These are phyloP conservation scores for Leptinotarsa peninsularis DNA, from an alignment of 2,888 invertebrate species.

Conservation along the genomic window DNA sequence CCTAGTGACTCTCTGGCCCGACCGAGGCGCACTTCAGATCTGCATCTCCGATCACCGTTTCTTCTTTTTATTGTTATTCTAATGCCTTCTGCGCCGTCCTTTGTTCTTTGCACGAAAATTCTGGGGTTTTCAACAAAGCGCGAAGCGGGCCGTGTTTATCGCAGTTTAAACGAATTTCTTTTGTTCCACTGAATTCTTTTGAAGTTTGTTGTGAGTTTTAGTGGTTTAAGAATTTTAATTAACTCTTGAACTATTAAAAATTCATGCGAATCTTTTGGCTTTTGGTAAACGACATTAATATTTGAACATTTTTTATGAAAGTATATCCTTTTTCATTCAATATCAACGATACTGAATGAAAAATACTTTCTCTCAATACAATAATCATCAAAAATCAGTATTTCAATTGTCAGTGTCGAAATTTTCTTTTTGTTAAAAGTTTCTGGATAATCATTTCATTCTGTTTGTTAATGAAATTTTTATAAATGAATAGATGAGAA, in stretches of 20 bases:
- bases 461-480: too few relatives aligned
- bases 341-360: too few relatives aligned
- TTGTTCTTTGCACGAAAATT: conserved; percentile 26
- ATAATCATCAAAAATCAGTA: too few relatives aligned
- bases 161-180: conserved; percentile 31
- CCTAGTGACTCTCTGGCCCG: conserved; percentile 40
- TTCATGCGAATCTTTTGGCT: neutral
- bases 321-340: too few relatives aligned
- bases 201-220: conserved; percentile 16
- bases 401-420: too few relatives aligned
- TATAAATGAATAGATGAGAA: too few relatives aligned
- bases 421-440: too few relatives aligned
- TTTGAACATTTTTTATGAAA: too few relatives aligned
- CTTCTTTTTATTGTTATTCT: conserved; percentile 28
- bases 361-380: too few relatives aligned
- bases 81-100: conserved; percentile 12
- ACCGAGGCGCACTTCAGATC: conserved; percentile 29
- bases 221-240: neutral
- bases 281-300: too few relatives aligned
- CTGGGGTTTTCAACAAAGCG: conserved; percentile 27
- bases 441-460: too few relatives aligned
- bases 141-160: conserved; percentile 32
- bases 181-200: conserved; percentile 27
- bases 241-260: neutral
- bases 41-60: conserved; percentile 33